Conservation (phyloP, 2,888 invertebrate species). For the Hirtodrosophila alboralis region DNA sequence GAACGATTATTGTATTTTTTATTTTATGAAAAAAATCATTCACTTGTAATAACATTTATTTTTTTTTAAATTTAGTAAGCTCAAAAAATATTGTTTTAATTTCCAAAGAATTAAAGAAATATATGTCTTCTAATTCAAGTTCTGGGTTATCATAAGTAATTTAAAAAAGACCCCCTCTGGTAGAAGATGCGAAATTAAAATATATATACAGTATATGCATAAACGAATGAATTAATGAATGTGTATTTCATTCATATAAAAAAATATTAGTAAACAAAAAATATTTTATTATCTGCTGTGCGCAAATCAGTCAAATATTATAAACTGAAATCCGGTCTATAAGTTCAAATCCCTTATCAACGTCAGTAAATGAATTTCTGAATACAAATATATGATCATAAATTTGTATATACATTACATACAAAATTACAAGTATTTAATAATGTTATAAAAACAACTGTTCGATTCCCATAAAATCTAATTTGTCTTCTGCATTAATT, state of each 20-base stretch:
- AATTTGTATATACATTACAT: conserved; percentile 2
- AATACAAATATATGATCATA: conserved; percentile 1
- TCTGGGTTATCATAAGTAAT: too few relatives aligned
- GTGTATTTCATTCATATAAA: not conserved
- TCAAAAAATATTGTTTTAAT: too few relatives aligned
- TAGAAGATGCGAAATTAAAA: not conserved
- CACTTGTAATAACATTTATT: too few relatives aligned
- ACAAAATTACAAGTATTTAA: conserved; percentile 16
- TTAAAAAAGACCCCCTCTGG: too few relatives aligned
- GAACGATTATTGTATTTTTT: too few relatives aligned
- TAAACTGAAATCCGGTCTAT: conserved; percentile 10
- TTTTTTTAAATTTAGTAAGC: too few relatives aligned
- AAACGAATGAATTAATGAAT: not conserved
- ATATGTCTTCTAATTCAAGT: not conserved
- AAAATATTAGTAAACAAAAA: not conserved
- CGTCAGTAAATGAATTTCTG: not conserved
- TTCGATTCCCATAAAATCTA: conserved; percentile 60
- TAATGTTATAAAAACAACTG: conserved; percentile 49
- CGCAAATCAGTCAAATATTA: conserved; percentile 12
- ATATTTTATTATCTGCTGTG: too few relatives aligned
- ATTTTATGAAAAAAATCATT: too few relatives aligned
- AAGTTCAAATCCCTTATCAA: conserved; percentile 20
- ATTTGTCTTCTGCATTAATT: conserved; percentile 61
- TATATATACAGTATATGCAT: not conserved
- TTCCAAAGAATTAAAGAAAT: too few relatives aligned